Base-by-base conservation (phyloP, 1,140 invertebrate species). In the Drosophila bocqueti region DNA sequence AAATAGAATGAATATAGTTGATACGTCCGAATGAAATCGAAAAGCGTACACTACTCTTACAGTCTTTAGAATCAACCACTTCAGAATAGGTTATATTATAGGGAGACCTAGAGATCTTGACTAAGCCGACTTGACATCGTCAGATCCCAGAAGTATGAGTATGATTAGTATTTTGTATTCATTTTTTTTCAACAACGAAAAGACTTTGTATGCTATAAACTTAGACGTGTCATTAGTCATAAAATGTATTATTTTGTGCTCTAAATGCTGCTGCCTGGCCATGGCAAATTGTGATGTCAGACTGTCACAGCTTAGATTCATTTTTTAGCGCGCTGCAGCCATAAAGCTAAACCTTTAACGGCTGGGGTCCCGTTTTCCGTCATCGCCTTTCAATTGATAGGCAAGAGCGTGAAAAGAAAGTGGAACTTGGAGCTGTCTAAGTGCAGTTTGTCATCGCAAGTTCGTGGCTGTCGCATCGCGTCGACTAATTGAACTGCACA, bases 331-430 rank as follows among this genome's bases (percentile, higher is more conserved):
- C n/a, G 47, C 21, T 60, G 72, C 47, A 40, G 60, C 49, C 54
- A 40, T 16, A 11, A 7, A 24, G 43, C 57, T 47, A 34, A 81
- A 42, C 42, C n/a, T 31, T 65, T 24, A 43, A 63, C 18, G 55
- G 18, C 36, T 11, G 40, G 18, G 50, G 40, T 43, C 47, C 21
- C 21, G 29, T 46, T 38, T 52, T 40, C 42, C 63, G 49, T 55
- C 77, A 79, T 78, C 58, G 61, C 58, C 66, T 72, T 76, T 89
- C 81, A 90, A 84, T 89, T 79, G 76, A 83, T 81, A 65, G 63
- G 68, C 79, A 69, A 72, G 24, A 86, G 83, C 84, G 85, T 87
- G 77, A 89, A 87, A 84, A 89, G 81, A 87, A 87, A 87, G 84
- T 69, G 66, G 43, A 59, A 59, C 76, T 68, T 29, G 57, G 43